Conservation (phyloP, 2,797 vertebrate species). For the Zalophus californianus region DNA sequence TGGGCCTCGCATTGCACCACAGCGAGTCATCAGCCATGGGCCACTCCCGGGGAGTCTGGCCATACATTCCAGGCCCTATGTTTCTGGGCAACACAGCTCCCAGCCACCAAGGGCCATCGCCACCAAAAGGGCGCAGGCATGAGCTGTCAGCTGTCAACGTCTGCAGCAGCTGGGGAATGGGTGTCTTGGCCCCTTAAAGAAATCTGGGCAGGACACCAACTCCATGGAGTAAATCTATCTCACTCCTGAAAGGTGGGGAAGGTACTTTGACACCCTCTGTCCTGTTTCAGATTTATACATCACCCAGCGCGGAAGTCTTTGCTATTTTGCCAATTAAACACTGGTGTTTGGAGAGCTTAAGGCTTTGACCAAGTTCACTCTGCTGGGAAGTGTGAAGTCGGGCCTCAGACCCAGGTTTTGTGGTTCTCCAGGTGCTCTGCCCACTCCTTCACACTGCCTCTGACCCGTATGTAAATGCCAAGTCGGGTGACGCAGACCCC, state of each 20-base stretch:
- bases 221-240: rapidly evolving
- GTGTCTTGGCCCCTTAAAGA: rapidly evolving
- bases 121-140: rapidly evolving
- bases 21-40: rapidly evolving
- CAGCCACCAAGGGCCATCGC: not conserved
- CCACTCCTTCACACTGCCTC: not conserved
- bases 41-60: not conserved
- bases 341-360: not conserved
- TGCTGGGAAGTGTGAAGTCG: not conserved
- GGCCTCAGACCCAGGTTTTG: not conserved
- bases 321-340: not conserved
- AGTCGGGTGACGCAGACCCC: not conserved
- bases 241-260: not conserved
- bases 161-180: not conserved
- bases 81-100: not conserved
- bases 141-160: rapidly evolving
- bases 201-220: not conserved
- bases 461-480: rapidly evolving
- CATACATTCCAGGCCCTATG: not conserved
- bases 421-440: not conserved
- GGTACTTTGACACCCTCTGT: not conserved
- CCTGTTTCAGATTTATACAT: not conserved
- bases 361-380: not conserved
- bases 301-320: too few relatives aligned
- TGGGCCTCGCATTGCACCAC: too few relatives aligned